These are phyloP conservation scores for Hephaestus fuliginosus DNA, from an alignment of 2,797 vertebrate genomes.

Conservation along the genomic window DNA sequence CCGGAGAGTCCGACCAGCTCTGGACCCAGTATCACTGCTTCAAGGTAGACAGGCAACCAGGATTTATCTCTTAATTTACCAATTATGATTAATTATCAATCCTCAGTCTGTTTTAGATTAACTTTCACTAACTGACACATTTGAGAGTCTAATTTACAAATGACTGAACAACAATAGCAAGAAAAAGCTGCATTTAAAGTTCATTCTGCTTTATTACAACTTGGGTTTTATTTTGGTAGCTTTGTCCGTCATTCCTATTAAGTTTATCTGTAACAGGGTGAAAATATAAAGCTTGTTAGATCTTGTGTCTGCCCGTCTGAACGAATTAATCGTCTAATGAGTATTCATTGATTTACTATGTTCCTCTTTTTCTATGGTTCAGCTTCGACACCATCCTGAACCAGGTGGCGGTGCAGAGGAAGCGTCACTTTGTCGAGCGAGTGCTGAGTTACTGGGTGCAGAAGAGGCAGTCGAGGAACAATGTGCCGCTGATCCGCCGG, in stretches of 20 bases:
- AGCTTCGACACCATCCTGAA: constrained; percentile 97
- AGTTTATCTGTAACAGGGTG: too few relatives aligned
- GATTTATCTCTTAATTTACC: not conserved
- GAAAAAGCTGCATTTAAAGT: not conserved
- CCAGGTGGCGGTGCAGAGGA: constrained; percentile 96
- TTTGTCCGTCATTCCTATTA: not conserved
- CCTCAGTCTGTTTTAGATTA: not conserved
- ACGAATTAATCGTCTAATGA: not conserved
- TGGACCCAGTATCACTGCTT: constrained; percentile 94
- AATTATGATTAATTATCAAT: not conserved
- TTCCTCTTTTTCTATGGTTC: constrained; percentile 24
- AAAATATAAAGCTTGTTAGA: too few relatives aligned
- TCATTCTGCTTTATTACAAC: not conserved
- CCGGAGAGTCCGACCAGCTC: constrained; percentile 86
- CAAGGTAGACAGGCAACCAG: constrained; percentile 88
- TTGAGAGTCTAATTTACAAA: not conserved
- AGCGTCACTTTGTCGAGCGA: constrained; percentile 94
- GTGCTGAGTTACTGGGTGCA: constrained; percentile 97
- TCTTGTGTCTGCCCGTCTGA: not conserved
- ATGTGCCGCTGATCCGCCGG: constrained; percentile 94
- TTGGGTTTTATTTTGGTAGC: not conserved
- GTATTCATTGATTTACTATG: not conserved
- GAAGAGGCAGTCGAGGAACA: constrained; percentile 96
- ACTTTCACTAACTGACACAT: not conserved
- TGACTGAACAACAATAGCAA: not conserved